phyloP scores from a whole-genome alignment of 2,888 invertebrate species.

The Eupelmus urozonus region DNA sequence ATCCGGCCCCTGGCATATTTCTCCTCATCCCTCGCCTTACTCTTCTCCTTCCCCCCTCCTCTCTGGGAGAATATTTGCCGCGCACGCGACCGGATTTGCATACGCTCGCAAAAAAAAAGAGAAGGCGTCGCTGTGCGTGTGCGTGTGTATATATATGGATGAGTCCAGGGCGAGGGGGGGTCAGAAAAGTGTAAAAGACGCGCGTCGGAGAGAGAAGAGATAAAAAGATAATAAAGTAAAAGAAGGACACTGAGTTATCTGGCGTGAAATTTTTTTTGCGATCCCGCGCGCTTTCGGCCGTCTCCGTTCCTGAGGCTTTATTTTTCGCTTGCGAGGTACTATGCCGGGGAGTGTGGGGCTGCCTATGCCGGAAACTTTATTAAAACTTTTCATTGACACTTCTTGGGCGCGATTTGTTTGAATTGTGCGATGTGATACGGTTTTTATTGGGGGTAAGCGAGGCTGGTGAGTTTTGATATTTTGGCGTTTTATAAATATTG shows the following conservation, averaged over 20 bases:
- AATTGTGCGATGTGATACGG: not conserved
- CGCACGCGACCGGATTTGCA: slow-evolving; percentile 59
- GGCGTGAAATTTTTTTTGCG: slow-evolving; percentile 52
- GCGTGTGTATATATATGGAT: slow-evolving; percentile 21
- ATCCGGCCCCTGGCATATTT: slow-evolving; percentile 47
- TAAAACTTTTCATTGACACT: slow-evolving; percentile 30
- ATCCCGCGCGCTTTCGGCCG: not conserved
- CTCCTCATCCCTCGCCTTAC: slow-evolving; percentile 30
- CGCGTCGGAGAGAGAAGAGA: slow-evolving; percentile 13
- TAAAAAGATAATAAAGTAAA: slow-evolving; percentile 59
- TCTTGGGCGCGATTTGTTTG: not conserved
- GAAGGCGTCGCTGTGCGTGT: no score
- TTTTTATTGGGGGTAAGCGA: no score
- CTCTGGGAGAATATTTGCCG: slow-evolving; percentile 45
- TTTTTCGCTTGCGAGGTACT: not conserved
- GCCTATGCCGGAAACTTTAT: slow-evolving; percentile 45
- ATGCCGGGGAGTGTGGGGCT: slow-evolving; percentile 1
- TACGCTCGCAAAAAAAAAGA: slow-evolving; percentile 59
- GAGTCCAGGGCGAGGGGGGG: no score
- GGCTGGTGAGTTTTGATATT: not conserved
- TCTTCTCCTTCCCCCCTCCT: not conserved
- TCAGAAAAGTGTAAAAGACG: slow-evolving; percentile 52
- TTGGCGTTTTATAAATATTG: no score
- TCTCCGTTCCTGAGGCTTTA: not conserved
- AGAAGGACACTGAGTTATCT: slow-evolving; percentile 57